A percentile compares a stretch with the other conserved stretches of the same genome.
Evolutionary conservation across 2,888 invertebrate species (phyloP).

Genomic region (Scrobipalpa costella): DNA sequence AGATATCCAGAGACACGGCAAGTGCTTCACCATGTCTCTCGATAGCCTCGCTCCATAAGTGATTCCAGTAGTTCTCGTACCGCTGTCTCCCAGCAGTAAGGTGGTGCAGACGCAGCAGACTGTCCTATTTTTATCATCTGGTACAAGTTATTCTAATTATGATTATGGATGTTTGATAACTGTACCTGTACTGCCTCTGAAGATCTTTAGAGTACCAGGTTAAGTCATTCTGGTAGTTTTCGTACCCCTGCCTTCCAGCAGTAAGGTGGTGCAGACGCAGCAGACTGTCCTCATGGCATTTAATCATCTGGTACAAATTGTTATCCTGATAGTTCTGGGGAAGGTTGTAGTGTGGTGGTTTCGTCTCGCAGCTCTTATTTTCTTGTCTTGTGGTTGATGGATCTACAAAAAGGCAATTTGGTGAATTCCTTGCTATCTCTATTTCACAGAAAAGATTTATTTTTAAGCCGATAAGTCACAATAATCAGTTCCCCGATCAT

Average conservation of each 20-base stretch:
- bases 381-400: slow-evolving; percentile 42
- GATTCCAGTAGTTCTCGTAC: slow-evolving; percentile 68
- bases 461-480: too few species aligned
- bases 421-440: neutral
- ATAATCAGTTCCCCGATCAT: too few species aligned
- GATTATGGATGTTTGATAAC: too few species aligned
- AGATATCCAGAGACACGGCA: too few species aligned
- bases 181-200: slow-evolving; percentile 63
- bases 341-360: slow-evolving; percentile 53
- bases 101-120: slow-evolving; percentile 68
- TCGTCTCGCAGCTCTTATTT: slow-evolving; percentile 57
- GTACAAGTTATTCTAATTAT: slow-evolving; percentile 65
- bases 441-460: too few species aligned
- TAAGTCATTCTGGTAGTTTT: slow-evolving; percentile 68
- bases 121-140: slow-evolving; percentile 79
- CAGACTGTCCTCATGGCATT: slow-evolving; percentile 74
- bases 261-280: slow-evolving; percentile 71
- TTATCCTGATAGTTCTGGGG: slow-evolving; percentile 53
- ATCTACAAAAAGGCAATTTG: neutral
- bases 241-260: slow-evolving; percentile 68
- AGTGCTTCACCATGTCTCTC: too few species aligned
- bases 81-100: slow-evolving; percentile 66
- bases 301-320: slow-evolving; percentile 75
- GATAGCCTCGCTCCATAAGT: too few species aligned
- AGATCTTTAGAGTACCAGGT: slow-evolving; percentile 74